A percentile compares a stretch with the other conserved stretches of the same genome.
Conservation (phyloP, 2,797 vertebrate species). For the Sebastes elongatus region DNA sequence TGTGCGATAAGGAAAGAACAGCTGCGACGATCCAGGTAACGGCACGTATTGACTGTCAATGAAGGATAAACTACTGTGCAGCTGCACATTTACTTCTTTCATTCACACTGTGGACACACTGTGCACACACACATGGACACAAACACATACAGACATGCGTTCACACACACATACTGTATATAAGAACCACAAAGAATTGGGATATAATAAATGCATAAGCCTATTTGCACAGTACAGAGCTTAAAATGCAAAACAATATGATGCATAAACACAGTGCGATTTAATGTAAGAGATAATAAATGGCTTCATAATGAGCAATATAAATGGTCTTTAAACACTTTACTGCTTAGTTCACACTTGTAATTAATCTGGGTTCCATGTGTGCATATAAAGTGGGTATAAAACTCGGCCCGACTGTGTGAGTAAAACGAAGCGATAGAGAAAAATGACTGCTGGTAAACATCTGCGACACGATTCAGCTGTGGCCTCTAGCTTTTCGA, state of each 20-base stretch:
- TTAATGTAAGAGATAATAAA: slow-evolving; percentile 79
- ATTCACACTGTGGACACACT: slow-evolving; percentile 27
- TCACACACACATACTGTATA: neutral
- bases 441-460: slow-evolving; percentile 69
- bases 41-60: slow-evolving; percentile 67
- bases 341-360: slow-evolving; percentile 79
- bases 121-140: slow-evolving; percentile 11
- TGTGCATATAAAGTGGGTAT: slow-evolving; percentile 76
- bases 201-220: slow-evolving; percentile 60
- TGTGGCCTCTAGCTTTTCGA: slow-evolving; percentile 39
- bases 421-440: slow-evolving; percentile 46
- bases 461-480: slow-evolving; percentile 59
- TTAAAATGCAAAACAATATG: slow-evolving; percentile 69
- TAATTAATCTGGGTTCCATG: slow-evolving; percentile 79
- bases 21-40: slow-evolving; percentile 71
- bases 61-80: slow-evolving; percentile 67
- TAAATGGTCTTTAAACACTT: slow-evolving; percentile 78
- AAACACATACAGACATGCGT: neutral
- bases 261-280: slow-evolving; percentile 65
- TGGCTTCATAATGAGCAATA: slow-evolving; percentile 77
- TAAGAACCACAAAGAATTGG: slow-evolving; percentile 31
- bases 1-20: slow-evolving; percentile 71
- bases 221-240: slow-evolving; percentile 50
- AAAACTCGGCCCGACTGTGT: slow-evolving; percentile 62
- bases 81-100: slow-evolving; percentile 47